Base-by-base conservation (phyloP, 2,113 vertebrate genomes). In the Cheilinus undulatus region DNA sequence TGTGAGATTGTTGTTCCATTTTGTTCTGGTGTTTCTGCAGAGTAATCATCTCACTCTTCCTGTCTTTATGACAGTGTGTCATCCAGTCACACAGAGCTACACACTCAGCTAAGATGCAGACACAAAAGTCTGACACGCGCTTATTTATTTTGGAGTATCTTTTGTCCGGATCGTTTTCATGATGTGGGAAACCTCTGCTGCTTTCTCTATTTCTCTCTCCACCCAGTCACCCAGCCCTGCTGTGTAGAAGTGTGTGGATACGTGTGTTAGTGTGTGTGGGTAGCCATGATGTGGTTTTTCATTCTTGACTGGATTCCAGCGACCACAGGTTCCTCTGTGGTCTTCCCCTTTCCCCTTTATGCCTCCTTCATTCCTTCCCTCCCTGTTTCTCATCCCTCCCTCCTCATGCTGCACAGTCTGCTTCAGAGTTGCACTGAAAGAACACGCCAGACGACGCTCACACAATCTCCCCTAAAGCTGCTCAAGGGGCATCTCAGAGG, bases 231-330 rank as follows among this genome's bases (percentile, higher is more conserved):
- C 70, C 85, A 61, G 69, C 57, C 73, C 73, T 83, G 23, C 67
- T 73, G 46, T 23, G 32, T 30, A n/a, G n/a, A n/a, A n/a, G 34
- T 69, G 20, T 51, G 24, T 32, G 23, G 23, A 23, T 38, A 30
- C 36, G 13, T 8, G 17, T 53, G 32, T 14, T 17, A 56, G 27
- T 46, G 43, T 69, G 48, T 51, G 48, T 71, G 28, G 30, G 19
- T 22, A 50, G 73, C 73, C 88, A 77, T 82, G 79, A 86, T 92
- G 89, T 90, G 93, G 93, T 91, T 92, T 42, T 90, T 87, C 89
- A 92, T 93, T 93, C 90, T 89, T 91, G 92, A 92, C 82, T 92
- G 3, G 0, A 14, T 83, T 92, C 92, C 92, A 93, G 89, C 15
- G 9, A 88, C 92, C 92, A 78, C 91, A 77, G 89, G 90, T 92